Evolutionary conservation across 2,888 invertebrate genomes (phyloP), one percentile per base, ranked within the genome.

Genomic region (Metellina segmentata): DNA sequence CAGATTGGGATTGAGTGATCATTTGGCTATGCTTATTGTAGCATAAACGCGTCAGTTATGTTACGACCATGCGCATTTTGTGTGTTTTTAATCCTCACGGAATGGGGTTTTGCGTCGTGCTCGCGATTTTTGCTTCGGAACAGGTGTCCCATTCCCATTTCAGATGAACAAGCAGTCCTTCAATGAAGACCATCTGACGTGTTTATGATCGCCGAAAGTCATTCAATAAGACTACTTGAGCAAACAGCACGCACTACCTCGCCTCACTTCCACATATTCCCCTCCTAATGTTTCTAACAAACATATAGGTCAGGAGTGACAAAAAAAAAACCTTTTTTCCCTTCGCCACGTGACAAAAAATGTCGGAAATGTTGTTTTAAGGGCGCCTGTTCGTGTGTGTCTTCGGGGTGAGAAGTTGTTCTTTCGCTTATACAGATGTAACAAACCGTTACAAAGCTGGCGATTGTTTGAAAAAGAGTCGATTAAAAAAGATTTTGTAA

Each of bases 181-280:
- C 77, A 51, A 77, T 77, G 77, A n/a, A 34, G 34, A 34, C n/a
- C 34, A 34, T 34, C 34, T 49, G n/a, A 8, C 77, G 49, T 48
- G 77, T 77, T 51, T 51, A 49, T 49, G 48, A 11, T 49, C 51
- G 5, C n/a, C 77, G 48, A 74, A n/a, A n/a, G 74, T 74, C 51
- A 77, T 77, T 77, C 77, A 77, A 13, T 77, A 11, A n/a, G 77
- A 7, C 77, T 48, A 34, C n/a, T 77, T 77, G 49, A 77, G 49
- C 77, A 77, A 75, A 77, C 51, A 77, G 48, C 77, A 13, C n/a
- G 77, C 49, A 77, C 8, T 77, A n/a, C 49, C 8, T 61, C 11
- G 11, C 34, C 34, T 34, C 34, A 4, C 34, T 34, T 34, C 34
- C 34, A 34, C 4, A 34, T 34, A 2, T 34, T 34, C n/a, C 34